phyloP scores from a whole-genome alignment of 2,888 invertebrate genomes.

The Eupeodes latifasciatus region DNA sequence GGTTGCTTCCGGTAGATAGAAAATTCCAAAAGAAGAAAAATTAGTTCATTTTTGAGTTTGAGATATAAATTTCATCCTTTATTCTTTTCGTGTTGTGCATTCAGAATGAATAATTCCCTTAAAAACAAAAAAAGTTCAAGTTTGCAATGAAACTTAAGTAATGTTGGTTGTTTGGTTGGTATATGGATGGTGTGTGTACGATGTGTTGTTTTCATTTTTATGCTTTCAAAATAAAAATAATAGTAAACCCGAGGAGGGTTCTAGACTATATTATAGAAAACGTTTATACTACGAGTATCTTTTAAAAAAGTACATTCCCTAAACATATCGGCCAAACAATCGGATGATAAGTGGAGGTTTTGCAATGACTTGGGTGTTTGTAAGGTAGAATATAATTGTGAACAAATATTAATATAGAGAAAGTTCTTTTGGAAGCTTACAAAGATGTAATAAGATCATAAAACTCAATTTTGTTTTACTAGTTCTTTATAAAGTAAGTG shows the following conservation, averaged over 20 bases:
- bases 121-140: slow-evolving; percentile 18
- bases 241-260: background rate
- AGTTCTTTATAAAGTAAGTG: too few relatives aligned
- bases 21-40: slow-evolving; percentile 5
- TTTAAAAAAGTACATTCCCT: background rate
- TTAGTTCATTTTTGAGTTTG: slow-evolving; percentile 22
- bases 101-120: slow-evolving; percentile 18
- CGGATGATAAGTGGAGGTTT: background rate
- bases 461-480: too few relatives aligned
- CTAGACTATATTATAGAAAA: background rate
- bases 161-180: slow-evolving; percentile 1
- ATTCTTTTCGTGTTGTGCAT: slow-evolving; percentile 35
- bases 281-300: background rate
- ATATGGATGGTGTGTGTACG: background rate
- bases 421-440: too few relatives aligned
- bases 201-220: background rate
- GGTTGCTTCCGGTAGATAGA: too few relatives aligned
- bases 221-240: slow-evolving; percentile 21
- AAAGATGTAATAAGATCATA: too few relatives aligned
- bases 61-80: slow-evolving; percentile 19
- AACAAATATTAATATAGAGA: too few relatives aligned
- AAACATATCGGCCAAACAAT: background rate
- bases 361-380: too few relatives aligned
- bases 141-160: slow-evolving; percentile 22
- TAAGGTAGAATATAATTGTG: too few relatives aligned